A percentile compares a stretch with the other conserved stretches of the same genome.
Evolutionary conservation across 2,113 vertebrate species (phyloP).

Genomic region (Camarhynchus parvulus): DNA sequence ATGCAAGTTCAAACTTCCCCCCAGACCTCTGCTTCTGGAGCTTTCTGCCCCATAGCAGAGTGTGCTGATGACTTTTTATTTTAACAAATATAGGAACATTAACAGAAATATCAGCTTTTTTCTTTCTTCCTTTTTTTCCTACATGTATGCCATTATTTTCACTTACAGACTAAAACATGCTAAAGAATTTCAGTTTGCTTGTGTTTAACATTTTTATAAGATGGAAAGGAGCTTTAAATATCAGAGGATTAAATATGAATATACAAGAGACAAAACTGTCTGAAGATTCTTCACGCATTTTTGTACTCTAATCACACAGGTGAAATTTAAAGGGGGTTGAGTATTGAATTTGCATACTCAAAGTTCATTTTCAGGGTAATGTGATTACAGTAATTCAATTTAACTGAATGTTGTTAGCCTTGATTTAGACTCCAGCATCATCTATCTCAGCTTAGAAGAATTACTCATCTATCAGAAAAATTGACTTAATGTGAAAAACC

Average conservation of each 20-base stretch:
- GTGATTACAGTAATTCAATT: slow-evolving; percentile 46
- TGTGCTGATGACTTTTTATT: neutral
- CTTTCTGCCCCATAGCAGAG: neutral
- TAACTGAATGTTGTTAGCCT: slow-evolving; percentile 37
- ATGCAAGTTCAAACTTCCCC: neutral
- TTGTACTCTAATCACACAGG: slow-evolving; percentile 15
- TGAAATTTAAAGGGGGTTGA: neutral
- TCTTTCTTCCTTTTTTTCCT: neutral
- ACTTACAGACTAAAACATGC: neutral
- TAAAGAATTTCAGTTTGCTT: neutral
- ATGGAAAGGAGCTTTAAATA: neutral
- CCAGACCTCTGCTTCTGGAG: neutral
- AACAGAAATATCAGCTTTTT: neutral
- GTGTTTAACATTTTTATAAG: neutral
- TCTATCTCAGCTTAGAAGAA: slow-evolving; percentile 9
- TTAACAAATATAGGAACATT: neutral
- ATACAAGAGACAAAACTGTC: neutral
- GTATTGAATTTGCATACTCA: slow-evolving; percentile 14
- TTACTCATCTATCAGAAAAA: slow-evolving; percentile 27
- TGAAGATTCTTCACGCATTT: neutral
- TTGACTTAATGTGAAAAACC: slow-evolving; percentile 1
- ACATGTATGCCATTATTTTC: neutral
- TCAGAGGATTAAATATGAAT: neutral
- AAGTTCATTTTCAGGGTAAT: neutral
- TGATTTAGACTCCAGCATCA: slow-evolving; percentile 18